A percentile compares a stretch with the other conserved stretches of the same genome.
phyloP scores from a whole-genome alignment of 2,797 vertebrate species.

The Echeneis naucrates region DNA sequence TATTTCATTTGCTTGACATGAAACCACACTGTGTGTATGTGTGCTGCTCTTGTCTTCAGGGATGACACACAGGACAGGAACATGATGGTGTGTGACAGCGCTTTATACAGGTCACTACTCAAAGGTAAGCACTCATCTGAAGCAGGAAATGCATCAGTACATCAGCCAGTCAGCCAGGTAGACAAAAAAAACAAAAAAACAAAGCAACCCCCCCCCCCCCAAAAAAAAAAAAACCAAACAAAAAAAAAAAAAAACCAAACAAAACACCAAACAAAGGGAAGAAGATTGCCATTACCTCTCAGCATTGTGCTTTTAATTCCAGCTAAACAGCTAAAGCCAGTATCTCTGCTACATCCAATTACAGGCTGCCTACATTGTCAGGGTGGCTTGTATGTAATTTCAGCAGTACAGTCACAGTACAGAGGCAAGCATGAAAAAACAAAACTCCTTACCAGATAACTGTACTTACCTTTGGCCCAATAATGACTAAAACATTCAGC shows the following conservation, averaged over 20 bases:
- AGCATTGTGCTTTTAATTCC: slow-evolving; percentile 63
- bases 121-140: slow-evolving; percentile 38
- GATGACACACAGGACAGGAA: slow-evolving; percentile 10
- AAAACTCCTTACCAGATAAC: not conserved
- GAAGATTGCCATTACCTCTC: slow-evolving; percentile 39
- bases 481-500: slow-evolving; percentile 87
- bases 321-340: slow-evolving; percentile 74
- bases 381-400: slow-evolving; percentile 46
- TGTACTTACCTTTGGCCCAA: slow-evolving; percentile 91
- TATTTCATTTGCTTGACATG: slow-evolving; percentile 17
- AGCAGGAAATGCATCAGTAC: slow-evolving; percentile 14
- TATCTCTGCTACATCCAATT: slow-evolving; percentile 78
- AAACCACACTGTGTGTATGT: not conserved
- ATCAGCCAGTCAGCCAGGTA: slow-evolving; percentile 25
- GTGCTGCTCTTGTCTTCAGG: slow-evolving; percentile 16
- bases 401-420: slow-evolving; percentile 13
- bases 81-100: slow-evolving; percentile 32
- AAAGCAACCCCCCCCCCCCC: too few relatives aligned
- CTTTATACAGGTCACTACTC: slow-evolving; percentile 40
- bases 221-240: slow-evolving; percentile 28
- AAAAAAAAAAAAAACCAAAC: too few relatives aligned
- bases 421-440: slow-evolving; percentile 7
- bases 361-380: slow-evolving; percentile 48
- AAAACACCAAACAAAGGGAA: too few relatives aligned
- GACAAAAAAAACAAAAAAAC: slow-evolving; percentile 25